Percentiles rank a stretch among this genome's conserved stretches.
phyloP scores from a whole-genome alignment of 2,797 vertebrate species.

The Xiphorhynchus erythropygius region DNA sequence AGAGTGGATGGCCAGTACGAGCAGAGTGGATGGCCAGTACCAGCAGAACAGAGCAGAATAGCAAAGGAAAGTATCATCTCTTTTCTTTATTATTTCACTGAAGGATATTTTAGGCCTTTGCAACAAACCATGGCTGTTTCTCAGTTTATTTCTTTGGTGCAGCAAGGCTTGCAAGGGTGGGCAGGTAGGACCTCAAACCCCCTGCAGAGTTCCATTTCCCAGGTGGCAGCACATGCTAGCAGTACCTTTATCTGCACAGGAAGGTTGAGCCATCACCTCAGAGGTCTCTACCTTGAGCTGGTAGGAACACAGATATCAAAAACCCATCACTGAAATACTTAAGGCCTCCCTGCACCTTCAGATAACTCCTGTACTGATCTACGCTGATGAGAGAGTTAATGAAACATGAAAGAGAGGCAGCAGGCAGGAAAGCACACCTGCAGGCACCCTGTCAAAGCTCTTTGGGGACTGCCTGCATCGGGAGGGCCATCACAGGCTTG shows the following conservation, averaged over 20 bases:
- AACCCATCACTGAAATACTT: background rate
- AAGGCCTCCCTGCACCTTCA: background rate
- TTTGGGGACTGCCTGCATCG: background rate
- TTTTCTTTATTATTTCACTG: background rate
- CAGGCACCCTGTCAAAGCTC: conserved; percentile 12
- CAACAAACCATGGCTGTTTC: background rate
- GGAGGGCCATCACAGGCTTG: background rate
- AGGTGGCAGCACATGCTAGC: background rate
- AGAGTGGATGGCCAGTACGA: background rate
- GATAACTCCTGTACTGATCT: conserved; percentile 17
- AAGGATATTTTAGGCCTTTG: background rate
- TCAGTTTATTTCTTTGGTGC: background rate
- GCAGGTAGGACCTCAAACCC: background rate
- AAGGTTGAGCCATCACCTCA: background rate
- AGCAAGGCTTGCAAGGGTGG: background rate
- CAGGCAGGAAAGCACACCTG: conserved; percentile 58
- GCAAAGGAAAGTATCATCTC: background rate
- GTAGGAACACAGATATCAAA: background rate
- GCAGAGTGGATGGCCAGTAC: background rate
- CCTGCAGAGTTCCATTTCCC: background rate
- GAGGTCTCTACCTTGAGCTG: background rate
- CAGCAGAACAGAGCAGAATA: background rate
- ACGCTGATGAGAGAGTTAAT: conserved; percentile 39
- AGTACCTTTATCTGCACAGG: conserved; percentile 22
- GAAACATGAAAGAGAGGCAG: background rate